Evolutionary conservation across 1,140 invertebrate genomes (phyloP), one percentile per base, ranked within the genome.

Genomic region (Catajapyx aquilonaris): DNA sequence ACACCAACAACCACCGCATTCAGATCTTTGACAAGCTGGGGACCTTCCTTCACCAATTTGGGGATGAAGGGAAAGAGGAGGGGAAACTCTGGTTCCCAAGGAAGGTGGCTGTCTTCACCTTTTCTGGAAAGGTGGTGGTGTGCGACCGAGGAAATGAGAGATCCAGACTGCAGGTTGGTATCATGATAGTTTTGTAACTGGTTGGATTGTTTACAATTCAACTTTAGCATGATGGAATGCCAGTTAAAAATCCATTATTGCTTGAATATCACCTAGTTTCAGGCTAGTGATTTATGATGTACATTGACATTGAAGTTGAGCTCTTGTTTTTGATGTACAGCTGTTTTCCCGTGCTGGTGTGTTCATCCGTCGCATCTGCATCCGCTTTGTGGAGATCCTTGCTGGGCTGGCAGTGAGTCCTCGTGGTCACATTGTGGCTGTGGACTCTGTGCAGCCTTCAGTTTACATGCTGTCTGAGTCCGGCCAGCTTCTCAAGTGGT

Each of bases 101-200:
- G 21, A 95, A 95, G 61, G 85, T 94, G 15, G 87, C 86, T 2
- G 81, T 91, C 1, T 87, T 91, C 64, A 67, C 79, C 23, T 73
- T 72, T 21, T 76, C 72, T 30, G 80, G 79, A 4, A 86, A 85
- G 55, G 93, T 88, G 57, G 87, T 96, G 28, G 83, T 96, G 1
- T 94, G 90, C 57, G 91, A 96, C 58, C 73, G 90, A 43, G 91
- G 90, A 20, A 93, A 87, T 50, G 88, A 95, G 52, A 68, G 90
- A 35, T 91, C 86, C 0, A 73, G 90, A 21, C 93, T 95, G 84
- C 91, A 96, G 55, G 88, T 96, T 44, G 95, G n/a, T n/a, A n/a
- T n/a, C n/a, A n/a, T n/a, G n/a, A n/a, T n/a, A n/a, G n/a, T n/a
- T n/a, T n/a, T 71, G 43, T 62, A 58, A 13, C 56, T 54, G 41